These are phyloP conservation scores for Vanessa cardui DNA, from an alignment of 2,888 invertebrate species.

Conservation along the genomic window DNA sequence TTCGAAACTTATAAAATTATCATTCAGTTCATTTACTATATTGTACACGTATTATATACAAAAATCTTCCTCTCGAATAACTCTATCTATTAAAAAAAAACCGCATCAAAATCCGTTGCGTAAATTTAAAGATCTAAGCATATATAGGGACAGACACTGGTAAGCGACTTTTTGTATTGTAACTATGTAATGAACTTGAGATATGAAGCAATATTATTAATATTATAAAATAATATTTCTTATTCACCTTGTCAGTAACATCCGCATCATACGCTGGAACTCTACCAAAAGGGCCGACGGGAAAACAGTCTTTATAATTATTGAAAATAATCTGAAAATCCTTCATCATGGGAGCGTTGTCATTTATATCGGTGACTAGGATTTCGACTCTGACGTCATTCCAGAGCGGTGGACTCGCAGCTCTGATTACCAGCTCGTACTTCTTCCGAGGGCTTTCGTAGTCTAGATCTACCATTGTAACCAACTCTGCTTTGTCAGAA, in stretches of 20 bases:
- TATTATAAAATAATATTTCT: not conserved
- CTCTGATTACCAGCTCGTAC: slow-evolving; percentile 94
- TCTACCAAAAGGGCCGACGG: slow-evolving; percentile 93
- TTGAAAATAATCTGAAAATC: slow-evolving; percentile 98
- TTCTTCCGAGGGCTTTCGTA: slow-evolving; percentile 97
- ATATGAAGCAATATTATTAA: no score
- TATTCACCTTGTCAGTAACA: slow-evolving; percentile 89
- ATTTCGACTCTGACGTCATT: slow-evolving; percentile 95
- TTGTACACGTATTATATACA: no score
- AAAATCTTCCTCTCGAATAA: no score
- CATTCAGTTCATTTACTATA: no score
- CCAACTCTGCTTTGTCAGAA: slow-evolving; percentile 92
- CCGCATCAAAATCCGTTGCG: no score
- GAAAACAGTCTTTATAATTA: slow-evolving; percentile 96
- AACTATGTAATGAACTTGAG: no score
- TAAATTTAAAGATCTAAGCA: no score
- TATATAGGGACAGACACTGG: no score
- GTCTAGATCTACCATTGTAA: slow-evolving; percentile 95
- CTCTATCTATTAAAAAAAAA: no score
- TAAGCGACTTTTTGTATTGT: no score
- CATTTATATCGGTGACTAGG: slow-evolving; percentile 96
- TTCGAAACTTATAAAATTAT: no score
- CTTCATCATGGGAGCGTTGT: slow-evolving; percentile 95
- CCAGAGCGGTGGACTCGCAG: slow-evolving; percentile 94
- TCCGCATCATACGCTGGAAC: slow-evolving; percentile 98